Base-by-base conservation (phyloP, 2,797 vertebrate species). In the Hylomyscus alleni region DNA sequence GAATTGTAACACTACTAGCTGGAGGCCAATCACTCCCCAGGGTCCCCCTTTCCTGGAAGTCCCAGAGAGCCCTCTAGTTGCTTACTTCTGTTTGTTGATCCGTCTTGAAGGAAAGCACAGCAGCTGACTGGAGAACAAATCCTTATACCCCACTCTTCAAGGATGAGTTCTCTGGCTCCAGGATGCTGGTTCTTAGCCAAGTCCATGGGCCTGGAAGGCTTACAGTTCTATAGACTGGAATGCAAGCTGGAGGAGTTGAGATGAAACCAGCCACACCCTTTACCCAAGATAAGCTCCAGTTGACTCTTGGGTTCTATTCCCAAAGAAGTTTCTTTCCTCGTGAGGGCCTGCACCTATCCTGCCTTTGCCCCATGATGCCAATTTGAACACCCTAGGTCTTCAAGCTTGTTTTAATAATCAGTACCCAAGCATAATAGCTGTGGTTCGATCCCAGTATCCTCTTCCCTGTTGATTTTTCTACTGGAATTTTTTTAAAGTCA, bases 31-130 rank as follows among this genome's bases (percentile, higher is more conserved):
- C 58, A 77, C 44, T 90, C 87, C 81, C 50, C 37, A 6, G 37
- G 34, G 31, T 69, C 6, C 20, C 50, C 73, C 40, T 29, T 26
- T 75, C 72, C 40, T 56, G 47, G 17, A 78, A 77, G 20, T 95
- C 47, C 65, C 67, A 65, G 62, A 88, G 72, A 52, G 29, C 44
- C 62, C 47, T 82, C 22, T 44, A 20, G 13, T 76, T 90, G 50
- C 84, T 94, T 96, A 91, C 84, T 97, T 93, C 91, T 84, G 34
- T 91, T 72, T 82, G 72, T n/a, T 31, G 73, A 34, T 85, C 9
- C 5, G 9, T 80, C 67, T 78, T 90, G 81, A 60, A 60, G 58
- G 22, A 24, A 60, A 60, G 87, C 62, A 47, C 9, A 3, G 56
- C n/a, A 34, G 52, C 67, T 82, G 86, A 58, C 69, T 93, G 62